Percentiles rank a stretch among this genome's conserved stretches.
These are phyloP conservation scores for Brevimyrus niger DNA, from an alignment of 2,113 vertebrate genomes.

Conservation along the genomic window DNA sequence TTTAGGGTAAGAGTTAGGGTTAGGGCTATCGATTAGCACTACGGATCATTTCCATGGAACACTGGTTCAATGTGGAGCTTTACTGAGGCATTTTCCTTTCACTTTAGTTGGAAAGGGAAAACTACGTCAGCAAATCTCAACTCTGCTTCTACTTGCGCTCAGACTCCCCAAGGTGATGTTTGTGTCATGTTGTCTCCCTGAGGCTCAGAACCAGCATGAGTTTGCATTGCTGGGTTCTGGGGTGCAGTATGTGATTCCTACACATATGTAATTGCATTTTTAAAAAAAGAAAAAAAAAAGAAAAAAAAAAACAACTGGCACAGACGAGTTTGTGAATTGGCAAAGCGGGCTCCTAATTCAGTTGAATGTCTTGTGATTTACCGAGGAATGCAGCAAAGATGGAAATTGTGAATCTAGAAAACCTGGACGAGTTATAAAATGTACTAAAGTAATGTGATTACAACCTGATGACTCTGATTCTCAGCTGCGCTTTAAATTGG, in stretches of 20 bases:
- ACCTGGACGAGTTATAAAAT: background rate
- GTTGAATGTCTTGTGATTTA: background rate
- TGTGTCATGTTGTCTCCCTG: background rate
- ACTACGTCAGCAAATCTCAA: background rate
- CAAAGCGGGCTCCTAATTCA: background rate
- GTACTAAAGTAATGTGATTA: background rate
- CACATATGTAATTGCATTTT: background rate
- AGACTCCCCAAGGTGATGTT: background rate
- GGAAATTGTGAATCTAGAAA: background rate
- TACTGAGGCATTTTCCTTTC: constrained; percentile 25
- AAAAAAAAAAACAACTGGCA: background rate
- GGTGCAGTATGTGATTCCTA: background rate
- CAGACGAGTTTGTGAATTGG: background rate
- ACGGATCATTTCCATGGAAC: no score
- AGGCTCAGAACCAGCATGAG: background rate
- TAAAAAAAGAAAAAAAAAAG: no score
- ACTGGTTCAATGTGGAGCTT: constrained; percentile 10
- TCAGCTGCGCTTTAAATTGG: background rate
- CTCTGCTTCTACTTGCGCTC: background rate
- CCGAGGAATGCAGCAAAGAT: background rate
- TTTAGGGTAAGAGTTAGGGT: no score
- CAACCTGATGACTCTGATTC: background rate
- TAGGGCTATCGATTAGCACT: no score
- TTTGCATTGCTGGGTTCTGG: background rate
- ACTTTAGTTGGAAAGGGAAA: constrained; percentile 14